A percentile compares a stretch with the other conserved stretches of the same genome.
These are phyloP conservation scores for Aurelia coerulea DNA, from an alignment of 30 jellyfish, hydroid and myxozoan genomes.

Conservation along the genomic window DNA sequence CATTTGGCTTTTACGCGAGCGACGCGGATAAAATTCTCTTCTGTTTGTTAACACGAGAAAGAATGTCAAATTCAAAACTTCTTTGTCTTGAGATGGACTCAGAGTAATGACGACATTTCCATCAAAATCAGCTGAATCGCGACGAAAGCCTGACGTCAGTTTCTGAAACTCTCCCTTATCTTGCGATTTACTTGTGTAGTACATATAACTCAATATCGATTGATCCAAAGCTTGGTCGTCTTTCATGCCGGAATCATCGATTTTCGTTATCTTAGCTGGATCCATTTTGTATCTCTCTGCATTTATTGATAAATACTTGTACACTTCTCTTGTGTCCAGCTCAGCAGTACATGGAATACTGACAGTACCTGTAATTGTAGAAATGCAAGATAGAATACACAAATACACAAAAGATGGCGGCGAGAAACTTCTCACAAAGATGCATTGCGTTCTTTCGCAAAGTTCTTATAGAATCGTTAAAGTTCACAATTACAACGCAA, in stretches of 20 bases:
- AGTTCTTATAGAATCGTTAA: too few species aligned
- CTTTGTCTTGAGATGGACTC: conserved; percentile 63
- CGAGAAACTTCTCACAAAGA: too few species aligned
- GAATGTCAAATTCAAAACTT: conserved; percentile 79
- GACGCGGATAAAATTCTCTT: conserved; percentile 88
- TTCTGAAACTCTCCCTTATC: conserved; percentile 75
- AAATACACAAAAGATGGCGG: too few species aligned
- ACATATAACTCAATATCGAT: conserved; percentile 72
- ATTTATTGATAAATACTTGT: conserved; percentile 72
- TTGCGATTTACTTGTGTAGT: conserved; percentile 67
- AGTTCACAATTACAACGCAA: too few species aligned
- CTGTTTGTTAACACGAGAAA: conserved; percentile 78
- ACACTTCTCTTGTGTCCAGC: conserved; percentile 71
- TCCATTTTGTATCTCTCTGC: conserved; percentile 74
- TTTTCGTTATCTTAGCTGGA: conserved; percentile 57
- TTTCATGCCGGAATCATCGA: conserved; percentile 33
- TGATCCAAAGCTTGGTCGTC: conserved; percentile 39
- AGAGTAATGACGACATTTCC: conserved; percentile 86
- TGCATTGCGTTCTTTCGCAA: too few species aligned
- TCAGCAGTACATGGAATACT: conserved; percentile 89
- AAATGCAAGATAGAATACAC: neutral
- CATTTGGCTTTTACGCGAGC: conserved; percentile 32
- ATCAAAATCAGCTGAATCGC: conserved; percentile 92
- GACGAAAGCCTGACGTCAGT: conserved; percentile 59
- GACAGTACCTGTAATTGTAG: conserved; percentile 69